Evolutionary conservation across 2,113 vertebrate genomes (phyloP).

Genomic region (Pelmatolapia mariae): DNA sequence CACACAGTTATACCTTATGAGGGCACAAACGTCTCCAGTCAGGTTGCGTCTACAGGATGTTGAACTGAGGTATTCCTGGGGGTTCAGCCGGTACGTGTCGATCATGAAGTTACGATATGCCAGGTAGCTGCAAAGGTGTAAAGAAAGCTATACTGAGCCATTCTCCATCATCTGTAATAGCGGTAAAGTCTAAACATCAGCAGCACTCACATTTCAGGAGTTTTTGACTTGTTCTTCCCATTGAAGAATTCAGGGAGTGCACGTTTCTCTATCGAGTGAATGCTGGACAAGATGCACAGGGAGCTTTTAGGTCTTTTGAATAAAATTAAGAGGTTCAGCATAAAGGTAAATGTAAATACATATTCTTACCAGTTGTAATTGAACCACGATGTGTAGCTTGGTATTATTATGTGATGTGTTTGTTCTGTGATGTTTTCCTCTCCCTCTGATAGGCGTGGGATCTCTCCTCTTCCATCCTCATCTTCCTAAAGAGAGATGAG

Average conservation of each 20-base stretch:
- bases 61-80: conserved; percentile 94
- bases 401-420: conserved; percentile 96
- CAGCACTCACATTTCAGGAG: conserved; percentile 92
- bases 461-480: conserved; percentile 84
- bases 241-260: conserved; percentile 96
- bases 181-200: background rate
- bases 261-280: conserved; percentile 92
- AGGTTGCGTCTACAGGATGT: conserved; percentile 92
- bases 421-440: conserved; percentile 93
- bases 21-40: conserved; percentile 93
- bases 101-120: conserved; percentile 99
- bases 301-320: background rate
- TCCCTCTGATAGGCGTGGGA: conserved; percentile 80
- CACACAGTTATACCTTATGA: conserved; percentile 82
- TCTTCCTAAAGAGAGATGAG: conserved; percentile 78
- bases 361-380: conserved; percentile 89
- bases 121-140: conserved; percentile 78
- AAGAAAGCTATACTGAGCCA: background rate
- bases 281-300: conserved; percentile 59
- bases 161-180: background rate
- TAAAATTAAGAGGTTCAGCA: background rate
- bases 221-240: conserved; percentile 96
- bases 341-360: background rate
- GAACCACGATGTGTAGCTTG: conserved; percentile 95
- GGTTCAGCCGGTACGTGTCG: conserved; percentile 94